Percentiles rank a stretch among this genome's conserved stretches.
phyloP scores from a whole-genome alignment of 2,888 invertebrate species.

The Chirona hameri region DNA sequence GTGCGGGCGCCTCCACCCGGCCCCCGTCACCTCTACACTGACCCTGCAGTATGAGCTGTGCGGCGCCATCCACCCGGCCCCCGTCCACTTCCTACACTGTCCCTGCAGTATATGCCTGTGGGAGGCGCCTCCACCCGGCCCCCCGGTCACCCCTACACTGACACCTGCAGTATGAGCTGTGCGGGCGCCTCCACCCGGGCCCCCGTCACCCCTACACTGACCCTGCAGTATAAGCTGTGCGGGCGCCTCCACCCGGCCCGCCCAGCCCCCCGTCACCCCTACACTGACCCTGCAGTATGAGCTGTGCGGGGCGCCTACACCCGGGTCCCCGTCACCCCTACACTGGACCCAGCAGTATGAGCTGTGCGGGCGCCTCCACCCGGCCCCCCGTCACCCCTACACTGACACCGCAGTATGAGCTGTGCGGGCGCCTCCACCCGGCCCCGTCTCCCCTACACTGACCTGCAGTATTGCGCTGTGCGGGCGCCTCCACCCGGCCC shows the following conservation, averaged over 20 bases:
- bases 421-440: too few species aligned
- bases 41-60: conserved; percentile 71
- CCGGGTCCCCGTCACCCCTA: conserved; percentile 44
- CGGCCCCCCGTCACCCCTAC: conserved; percentile 55
- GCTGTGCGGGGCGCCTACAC: conserved; percentile 55
- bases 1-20: conserved; percentile 34
- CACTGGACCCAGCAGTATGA: conserved; percentile 67
- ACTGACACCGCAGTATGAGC: too few species aligned
- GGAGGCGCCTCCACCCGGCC: conserved; percentile 61
- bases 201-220: conserved; percentile 52
- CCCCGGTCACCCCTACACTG: conserved; percentile 43
- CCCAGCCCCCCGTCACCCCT: neutral
- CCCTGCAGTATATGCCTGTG: too few species aligned
- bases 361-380: conserved; percentile 58
- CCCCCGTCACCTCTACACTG: conserved; percentile 43
- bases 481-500: conserved; percentile 33
- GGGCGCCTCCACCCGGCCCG: too few species aligned
- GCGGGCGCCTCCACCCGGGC: conserved; percentile 62
- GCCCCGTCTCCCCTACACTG: neutral
- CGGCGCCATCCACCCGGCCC: too few species aligned
- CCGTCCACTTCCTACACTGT: too few species aligned
- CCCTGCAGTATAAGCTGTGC: too few species aligned
- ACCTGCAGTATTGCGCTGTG: neutral
- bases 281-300: neutral
- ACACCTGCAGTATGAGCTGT: conserved; percentile 66